Evolutionary conservation across 2,888 invertebrate genomes (phyloP).

Genomic region (Nipponacmea schrenckii): DNA sequence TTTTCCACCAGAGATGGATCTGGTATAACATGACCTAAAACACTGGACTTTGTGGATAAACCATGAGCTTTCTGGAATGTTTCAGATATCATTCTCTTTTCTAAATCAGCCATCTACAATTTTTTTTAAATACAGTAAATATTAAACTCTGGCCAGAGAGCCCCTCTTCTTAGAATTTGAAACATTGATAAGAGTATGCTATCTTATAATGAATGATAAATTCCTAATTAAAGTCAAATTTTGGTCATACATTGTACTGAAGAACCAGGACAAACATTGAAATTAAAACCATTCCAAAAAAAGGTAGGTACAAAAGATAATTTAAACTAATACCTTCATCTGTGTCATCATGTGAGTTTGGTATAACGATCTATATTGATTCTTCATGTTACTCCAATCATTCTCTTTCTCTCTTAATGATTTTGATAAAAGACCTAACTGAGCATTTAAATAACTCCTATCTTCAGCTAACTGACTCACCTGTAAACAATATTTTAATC

Average conservation of each 20-base stretch:
- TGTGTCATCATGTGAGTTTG: slow-evolving; percentile 48
- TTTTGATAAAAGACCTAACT: slow-evolving; percentile 53
- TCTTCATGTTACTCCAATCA: slow-evolving; percentile 45
- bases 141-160: no score
- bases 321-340: slow-evolving; percentile 45
- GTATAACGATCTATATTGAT: slow-evolving; percentile 50
- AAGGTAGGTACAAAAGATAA: no score
- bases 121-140: no score
- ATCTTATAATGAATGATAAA: no score
- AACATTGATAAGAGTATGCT: no score
- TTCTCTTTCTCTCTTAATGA: slow-evolving; percentile 55
- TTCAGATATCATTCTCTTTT: not conserved
- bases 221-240: no score
- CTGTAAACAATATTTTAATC: slow-evolving; percentile 28
- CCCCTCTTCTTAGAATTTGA: no score
- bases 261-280: no score
- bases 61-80: slow-evolving; percentile 6
- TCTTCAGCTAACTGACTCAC: slow-evolving; percentile 61
- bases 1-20: not conserved
- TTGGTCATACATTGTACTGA: no score
- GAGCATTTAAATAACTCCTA: slow-evolving; percentile 55
- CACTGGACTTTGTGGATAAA: not conserved
- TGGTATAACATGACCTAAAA: not conserved
- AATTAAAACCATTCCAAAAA: no score
- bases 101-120: not conserved